A percentile compares a stretch with the other conserved stretches of the same genome.
Evolutionary conservation across 2,888 invertebrate genomes (phyloP).

Genomic region (Saturnia japonica): DNA sequence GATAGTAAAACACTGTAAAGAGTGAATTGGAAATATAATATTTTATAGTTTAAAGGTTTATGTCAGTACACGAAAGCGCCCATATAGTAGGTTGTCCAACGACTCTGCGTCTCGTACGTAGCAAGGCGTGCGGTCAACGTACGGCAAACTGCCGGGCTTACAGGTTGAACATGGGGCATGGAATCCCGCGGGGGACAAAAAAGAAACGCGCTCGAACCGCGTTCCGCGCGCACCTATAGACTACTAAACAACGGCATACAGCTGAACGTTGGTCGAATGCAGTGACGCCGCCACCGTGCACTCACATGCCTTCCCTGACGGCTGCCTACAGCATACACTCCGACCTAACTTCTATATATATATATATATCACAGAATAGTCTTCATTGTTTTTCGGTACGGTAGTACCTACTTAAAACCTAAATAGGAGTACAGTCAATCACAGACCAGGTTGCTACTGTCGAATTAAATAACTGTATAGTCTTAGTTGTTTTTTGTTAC

Average conservation of each 20-base stretch:
- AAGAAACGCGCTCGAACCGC: conserved; percentile 65
- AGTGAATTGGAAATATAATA: not conserved
- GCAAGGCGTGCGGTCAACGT: conserved; percentile 75
- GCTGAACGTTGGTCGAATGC: not conserved
- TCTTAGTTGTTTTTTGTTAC: no score
- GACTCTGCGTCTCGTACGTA: conserved; percentile 63
- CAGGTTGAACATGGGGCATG: conserved; percentile 79
- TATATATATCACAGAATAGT: no score
- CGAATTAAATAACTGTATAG: no score
- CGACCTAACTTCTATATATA: not conserved
- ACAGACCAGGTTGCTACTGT: not conserved
- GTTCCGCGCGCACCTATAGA: conserved; percentile 56
- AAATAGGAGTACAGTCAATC: not conserved
- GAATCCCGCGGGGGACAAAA: conserved; percentile 78
- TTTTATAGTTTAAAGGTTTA: conserved; percentile 37
- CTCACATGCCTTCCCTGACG: not conserved
- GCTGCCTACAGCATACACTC: not conserved
- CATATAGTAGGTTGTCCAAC: conserved; percentile 64
- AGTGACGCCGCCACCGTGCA: not conserved
- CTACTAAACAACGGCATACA: conserved; percentile 44
- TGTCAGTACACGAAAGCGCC: conserved; percentile 62
- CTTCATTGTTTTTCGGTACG: no score
- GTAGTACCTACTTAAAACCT: no score
- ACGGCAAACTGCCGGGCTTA: conserved; percentile 80
- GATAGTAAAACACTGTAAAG: not conserved